Evolutionary conservation across 1,140 invertebrate genomes (phyloP), one percentile per base, ranked within the genome.

Genomic region (Trichonephila inaurata): DNA sequence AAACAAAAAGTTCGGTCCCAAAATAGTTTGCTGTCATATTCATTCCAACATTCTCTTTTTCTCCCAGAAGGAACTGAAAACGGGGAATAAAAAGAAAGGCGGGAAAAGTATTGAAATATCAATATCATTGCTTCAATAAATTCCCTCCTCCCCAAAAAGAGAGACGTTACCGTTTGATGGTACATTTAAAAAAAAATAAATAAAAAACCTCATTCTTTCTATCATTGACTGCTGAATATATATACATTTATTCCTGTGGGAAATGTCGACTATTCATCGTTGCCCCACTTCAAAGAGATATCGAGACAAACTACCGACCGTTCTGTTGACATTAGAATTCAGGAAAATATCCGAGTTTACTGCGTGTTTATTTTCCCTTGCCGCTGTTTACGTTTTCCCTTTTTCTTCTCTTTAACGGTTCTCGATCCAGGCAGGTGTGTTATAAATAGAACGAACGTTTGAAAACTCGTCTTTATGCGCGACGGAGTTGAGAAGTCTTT

Each of bases 261-360:
- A 19, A 64, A 19, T 1, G 21, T 12, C 18, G 16, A 62, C 61
- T 64, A 18, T 64, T 64, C 62, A 64, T 16, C 4, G 16, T 21
- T 19, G 6, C 62, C 62, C 19, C 16, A 64, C 62, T 64, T 18
- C 18, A 21, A 5, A 64, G 7, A 64, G 7, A 19, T 19, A 19
- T 19, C 21, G 0, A 21, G 16, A 19, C 18, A 64, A 64, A 64
- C 19, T 64, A 19, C 62, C 62, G 62, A 18, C 62, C 51, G 7
- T 64, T 64, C 62, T 64, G 62, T 64, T 64, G 62, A 64, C 62
- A 64, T 64, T 64, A 64, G 62, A 64, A 64, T 64, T 64, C 62
- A 18, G 62, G 16, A 64, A 19, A 64, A 64, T 64, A 21, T 16
- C 62, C 19, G 18, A 21, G 62, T 51, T 51, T 51, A 12, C 7